Base-by-base conservation (phyloP, 2,797 vertebrate genomes). In the Etheostoma nigrum region DNA sequence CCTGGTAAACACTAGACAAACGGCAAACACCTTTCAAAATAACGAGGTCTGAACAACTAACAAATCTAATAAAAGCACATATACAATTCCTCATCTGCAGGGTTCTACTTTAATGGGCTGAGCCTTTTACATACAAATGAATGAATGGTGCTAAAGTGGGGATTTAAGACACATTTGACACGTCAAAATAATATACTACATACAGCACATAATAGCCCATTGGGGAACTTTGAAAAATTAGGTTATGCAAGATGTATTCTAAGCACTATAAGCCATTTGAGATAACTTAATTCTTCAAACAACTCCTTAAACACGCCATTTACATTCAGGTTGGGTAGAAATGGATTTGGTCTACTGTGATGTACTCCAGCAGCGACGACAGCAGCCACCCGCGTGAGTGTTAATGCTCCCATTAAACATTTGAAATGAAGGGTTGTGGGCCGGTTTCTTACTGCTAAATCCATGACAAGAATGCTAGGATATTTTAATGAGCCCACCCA, bases 401-500 rank as follows among this genome's bases (percentile, higher is more conserved):
- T 79, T 87, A 90, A 88, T 86, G 88, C 62, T 66, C 51, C 78
- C 85, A 87, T 91, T 90, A 88, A 91, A 83, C 82, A 86, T 79
- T 73, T 74, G 66, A 73, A 81, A 86, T 78, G 85, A 85, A 81
- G 80, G 79, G 79, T 57, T 69, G 76, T 9, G 59, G 71, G 78
- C 67, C 74, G 76, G 82, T 90, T 90, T 88, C 79, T 77, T 47
- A 40, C 76, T 4, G 63, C 78, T 78, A 61, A 30, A 51, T 9
- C 59, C 81, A 59, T 63, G 74, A 88, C 83, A 49, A 30, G 72
- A 83, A 83, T 52, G 69, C 68, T 3, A 61, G 47, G 59, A 69
- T 58, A 64, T 78, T 83, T 68, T 81, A 86, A 88, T 69, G 76
- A 88, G 78, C 42, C 15, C 9, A 0, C 42, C 15, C 9, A 0